phyloP scores from a whole-genome alignment of 2,888 invertebrate genomes.

The Synanthedon vespiformis region DNA sequence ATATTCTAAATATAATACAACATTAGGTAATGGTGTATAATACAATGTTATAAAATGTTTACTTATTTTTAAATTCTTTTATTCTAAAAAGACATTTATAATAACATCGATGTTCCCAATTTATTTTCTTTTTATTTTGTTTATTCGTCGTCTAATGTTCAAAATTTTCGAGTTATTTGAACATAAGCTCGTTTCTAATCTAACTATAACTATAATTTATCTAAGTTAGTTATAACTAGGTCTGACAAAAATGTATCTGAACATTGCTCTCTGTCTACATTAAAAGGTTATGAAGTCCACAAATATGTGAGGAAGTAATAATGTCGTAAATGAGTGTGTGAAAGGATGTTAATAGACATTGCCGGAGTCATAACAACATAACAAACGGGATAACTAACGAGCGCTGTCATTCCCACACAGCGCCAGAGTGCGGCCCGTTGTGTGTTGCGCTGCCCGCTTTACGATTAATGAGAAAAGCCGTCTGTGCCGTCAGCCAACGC shows the following conservation, averaged over 20 bases:
- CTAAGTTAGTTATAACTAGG: no score
- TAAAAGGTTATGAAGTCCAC: not conserved
- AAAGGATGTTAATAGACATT: conserved; percentile 36
- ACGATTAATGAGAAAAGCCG: conserved; percentile 38
- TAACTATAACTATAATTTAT: no score
- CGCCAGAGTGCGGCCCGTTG: conserved; percentile 14
- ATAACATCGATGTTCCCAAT: no score
- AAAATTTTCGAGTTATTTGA: no score
- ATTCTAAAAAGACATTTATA: no score
- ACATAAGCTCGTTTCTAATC: no score
- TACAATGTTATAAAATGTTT: conserved; percentile 3
- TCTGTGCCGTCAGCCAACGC: conserved; percentile 2
- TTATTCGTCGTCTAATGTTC: no score
- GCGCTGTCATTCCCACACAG: conserved; percentile 46
- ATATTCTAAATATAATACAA: no score
- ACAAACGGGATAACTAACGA: conserved; percentile 42
- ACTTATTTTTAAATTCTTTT: no score
- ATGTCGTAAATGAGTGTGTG: conserved; percentile 21
- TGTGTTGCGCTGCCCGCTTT: conserved; percentile 15
- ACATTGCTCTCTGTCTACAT: no score
- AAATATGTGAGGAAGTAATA: not conserved
- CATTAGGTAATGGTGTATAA: not conserved
- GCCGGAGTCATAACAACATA: conserved; percentile 34
- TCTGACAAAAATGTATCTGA: no score
- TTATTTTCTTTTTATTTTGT: no score